phyloP scores from a whole-genome alignment of 2,888 invertebrate genomes.

The Hirtodrosophila alboralis region DNA sequence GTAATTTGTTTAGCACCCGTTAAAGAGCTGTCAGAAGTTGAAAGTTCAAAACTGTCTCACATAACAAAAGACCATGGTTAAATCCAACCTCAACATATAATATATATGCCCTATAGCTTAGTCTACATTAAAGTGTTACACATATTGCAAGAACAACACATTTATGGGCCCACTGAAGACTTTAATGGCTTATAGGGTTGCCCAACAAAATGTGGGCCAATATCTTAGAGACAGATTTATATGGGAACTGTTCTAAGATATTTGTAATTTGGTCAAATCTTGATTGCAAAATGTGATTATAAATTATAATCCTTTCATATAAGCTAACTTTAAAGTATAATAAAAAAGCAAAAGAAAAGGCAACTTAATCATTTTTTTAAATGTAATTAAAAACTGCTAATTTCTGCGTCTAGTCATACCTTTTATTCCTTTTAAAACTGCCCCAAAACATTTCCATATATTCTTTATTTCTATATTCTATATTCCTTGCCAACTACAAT shows the following conservation, averaged over 20 bases:
- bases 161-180: conserved; percentile 13
- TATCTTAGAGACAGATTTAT: conserved; percentile 4
- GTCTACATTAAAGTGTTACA: conserved; percentile 6
- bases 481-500: no score
- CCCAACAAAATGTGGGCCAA: conserved; percentile 19
- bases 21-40: conserved; percentile 22
- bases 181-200: conserved; percentile 52
- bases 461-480: no score
- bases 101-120: not conserved
- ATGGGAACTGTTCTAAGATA: not conserved
- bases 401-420: no score
- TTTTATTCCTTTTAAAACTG: no score
- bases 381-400: no score
- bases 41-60: conserved; percentile 28
- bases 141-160: conserved; percentile 1
- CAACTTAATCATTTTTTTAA: no score
- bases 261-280: not conserved
- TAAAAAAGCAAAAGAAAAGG: no score
- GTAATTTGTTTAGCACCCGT: not conserved
- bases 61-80: conserved; percentile 20
- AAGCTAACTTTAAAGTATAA: no score
- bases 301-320: not conserved
- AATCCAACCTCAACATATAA: conserved; percentile 6
- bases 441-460: no score
- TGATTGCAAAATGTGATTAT: not conserved